These are phyloP conservation scores for Bathynomus jamesi DNA, from an alignment of 1,140 invertebrate species.

Conservation along the genomic window DNA sequence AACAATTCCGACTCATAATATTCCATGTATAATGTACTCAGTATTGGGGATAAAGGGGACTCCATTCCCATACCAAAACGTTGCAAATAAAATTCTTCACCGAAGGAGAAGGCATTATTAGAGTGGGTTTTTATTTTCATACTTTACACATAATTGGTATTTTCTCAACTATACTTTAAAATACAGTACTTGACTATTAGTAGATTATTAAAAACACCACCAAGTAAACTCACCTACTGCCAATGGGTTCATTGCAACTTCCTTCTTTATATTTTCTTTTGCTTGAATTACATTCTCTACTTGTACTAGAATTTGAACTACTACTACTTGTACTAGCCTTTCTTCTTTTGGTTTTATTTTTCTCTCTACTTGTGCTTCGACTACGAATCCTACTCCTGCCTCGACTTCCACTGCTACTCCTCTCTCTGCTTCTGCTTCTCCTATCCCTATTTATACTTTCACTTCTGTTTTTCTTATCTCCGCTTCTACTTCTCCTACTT, in stretches of 20 bases:
- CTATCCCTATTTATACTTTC: slow-evolving; percentile 20
- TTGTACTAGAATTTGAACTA: slow-evolving; percentile 25
- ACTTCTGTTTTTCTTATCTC: slow-evolving; percentile 33
- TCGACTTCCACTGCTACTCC: neutral
- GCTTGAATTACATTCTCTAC: slow-evolving; percentile 34
- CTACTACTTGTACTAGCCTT: slow-evolving; percentile 10
- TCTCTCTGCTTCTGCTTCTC: neutral
- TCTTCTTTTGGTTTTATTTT: neutral
- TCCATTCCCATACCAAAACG: too few species aligned
- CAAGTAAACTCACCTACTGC: too few species aligned
- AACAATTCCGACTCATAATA: too few species aligned
- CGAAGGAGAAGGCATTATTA: too few species aligned
- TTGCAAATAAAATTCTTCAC: too few species aligned
- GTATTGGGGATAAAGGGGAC: too few species aligned
- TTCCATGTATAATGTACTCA: too few species aligned
- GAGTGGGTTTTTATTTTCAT: too few species aligned
- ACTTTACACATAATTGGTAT: too few species aligned
- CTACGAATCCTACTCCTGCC: neutral
- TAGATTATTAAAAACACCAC: too few species aligned
- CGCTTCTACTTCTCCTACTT: slow-evolving; percentile 11
- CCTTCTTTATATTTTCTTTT: slow-evolving; percentile 14
- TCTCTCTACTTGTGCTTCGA: neutral
- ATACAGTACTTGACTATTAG: too few species aligned
- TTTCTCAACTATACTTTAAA: too few species aligned
- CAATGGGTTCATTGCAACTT: slow-evolving; percentile 37